Evolutionary conservation across 2,888 invertebrate genomes (phyloP).

Genomic region (Heteromyza rotundicornis): DNA sequence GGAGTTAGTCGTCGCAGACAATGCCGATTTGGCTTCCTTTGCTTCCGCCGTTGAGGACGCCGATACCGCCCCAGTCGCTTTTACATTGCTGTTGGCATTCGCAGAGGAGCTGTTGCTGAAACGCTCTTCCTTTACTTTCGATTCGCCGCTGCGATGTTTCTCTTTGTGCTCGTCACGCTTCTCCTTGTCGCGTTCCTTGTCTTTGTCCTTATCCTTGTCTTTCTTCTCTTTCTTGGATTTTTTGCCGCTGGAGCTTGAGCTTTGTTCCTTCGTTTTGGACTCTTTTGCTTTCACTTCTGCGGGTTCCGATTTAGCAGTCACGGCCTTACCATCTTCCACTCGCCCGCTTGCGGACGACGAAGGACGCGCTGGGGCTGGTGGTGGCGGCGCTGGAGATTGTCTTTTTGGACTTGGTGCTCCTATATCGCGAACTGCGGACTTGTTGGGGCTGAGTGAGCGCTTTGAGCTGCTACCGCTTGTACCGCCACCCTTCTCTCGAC

Average conservation of each 20-base stretch:
- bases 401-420: constrained; percentile 41
- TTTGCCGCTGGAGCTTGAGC: constrained; percentile 54
- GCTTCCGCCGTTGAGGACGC: constrained; percentile 23
- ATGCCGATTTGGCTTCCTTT: constrained; percentile 24
- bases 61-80: constrained; percentile 19
- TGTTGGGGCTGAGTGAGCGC: constrained; percentile 44
- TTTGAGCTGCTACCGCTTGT: constrained; percentile 31
- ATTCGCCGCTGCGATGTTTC: constrained; percentile 37
- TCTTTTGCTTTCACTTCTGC: constrained; percentile 29
- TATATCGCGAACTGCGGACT: constrained; percentile 35
- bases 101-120: constrained; percentile 27
- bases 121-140: constrained; percentile 24
- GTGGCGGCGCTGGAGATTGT: constrained; percentile 3
- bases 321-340: constrained; percentile 37
- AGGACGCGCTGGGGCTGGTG: constrained; percentile 41
- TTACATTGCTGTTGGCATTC: constrained; percentile 3
- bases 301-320: constrained; percentile 36
- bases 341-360: constrained; percentile 50
- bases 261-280: constrained; percentile 45
- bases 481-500: constrained; percentile 42
- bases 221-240: constrained; percentile 68
- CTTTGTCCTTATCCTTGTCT: constrained; percentile 70
- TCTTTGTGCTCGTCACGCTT: constrained; percentile 56
- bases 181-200: constrained; percentile 69
- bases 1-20: constrained; percentile 8